phyloP scores from a whole-genome alignment of 2,888 invertebrate genomes.

The Hirtodrosophila trivittata region DNA sequence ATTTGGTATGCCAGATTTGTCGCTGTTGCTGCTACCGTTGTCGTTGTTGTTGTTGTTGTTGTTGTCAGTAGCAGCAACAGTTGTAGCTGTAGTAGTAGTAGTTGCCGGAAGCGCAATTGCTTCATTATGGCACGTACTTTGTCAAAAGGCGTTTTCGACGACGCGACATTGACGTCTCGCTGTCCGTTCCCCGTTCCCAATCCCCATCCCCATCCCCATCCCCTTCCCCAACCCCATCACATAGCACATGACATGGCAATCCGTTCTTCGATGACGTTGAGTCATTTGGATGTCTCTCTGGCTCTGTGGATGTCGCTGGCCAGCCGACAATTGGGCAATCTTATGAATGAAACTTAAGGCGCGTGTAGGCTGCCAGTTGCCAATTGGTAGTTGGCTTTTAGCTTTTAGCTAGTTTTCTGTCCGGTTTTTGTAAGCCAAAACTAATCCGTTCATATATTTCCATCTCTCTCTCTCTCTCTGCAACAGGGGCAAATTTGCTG shows the following conservation, averaged over 20 bases:
- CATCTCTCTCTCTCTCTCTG: slow-evolving; percentile 1
- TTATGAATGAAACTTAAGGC: slow-evolving; percentile 50
- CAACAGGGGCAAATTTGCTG: slow-evolving; percentile 98
- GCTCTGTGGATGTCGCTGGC: slow-evolving; percentile 20
- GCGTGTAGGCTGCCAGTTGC: slow-evolving; percentile 41
- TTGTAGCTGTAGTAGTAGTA: slow-evolving; percentile 33
- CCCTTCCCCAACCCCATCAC: background rate
- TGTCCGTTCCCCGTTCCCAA: background rate
- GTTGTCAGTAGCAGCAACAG: slow-evolving; percentile 48
- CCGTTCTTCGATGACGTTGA: slow-evolving; percentile 45
- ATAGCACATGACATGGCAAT: background rate
- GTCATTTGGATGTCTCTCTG: slow-evolving; percentile 42
- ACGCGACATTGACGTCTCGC: slow-evolving; percentile 41
- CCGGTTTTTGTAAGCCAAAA: slow-evolving; percentile 35
- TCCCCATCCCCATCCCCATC: background rate
- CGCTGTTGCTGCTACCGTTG: slow-evolving; percentile 39
- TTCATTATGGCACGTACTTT: slow-evolving; percentile 82
- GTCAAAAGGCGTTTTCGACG: slow-evolving; percentile 79
- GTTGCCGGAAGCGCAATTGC: slow-evolving; percentile 82
- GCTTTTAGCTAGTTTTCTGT: slow-evolving; percentile 11
- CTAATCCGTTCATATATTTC: slow-evolving; percentile 31
- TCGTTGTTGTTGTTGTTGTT: slow-evolving; percentile 34
- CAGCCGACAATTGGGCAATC: slow-evolving; percentile 54
- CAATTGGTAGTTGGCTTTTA: slow-evolving; percentile 6
- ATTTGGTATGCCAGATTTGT: slow-evolving; percentile 74